Conservation (phyloP, 2,888 invertebrate genomes). For the Agrilus cyanescens region DNA sequence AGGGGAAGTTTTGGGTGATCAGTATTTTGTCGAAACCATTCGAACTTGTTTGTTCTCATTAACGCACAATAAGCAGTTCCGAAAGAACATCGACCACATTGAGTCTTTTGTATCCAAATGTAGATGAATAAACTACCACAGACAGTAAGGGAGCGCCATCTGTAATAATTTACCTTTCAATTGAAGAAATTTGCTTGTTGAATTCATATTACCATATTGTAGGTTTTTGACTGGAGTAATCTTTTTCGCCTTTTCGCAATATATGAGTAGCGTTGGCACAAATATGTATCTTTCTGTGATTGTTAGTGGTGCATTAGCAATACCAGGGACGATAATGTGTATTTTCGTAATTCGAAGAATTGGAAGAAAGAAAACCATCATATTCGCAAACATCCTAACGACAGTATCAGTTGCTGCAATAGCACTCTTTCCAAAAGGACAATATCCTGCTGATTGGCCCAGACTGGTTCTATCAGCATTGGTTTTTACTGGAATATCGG, state of each 20-base stretch:
- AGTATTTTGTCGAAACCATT: too few relatives aligned
- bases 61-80: too few relatives aligned
- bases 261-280: conserved; percentile 41
- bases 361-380: conserved; percentile 42
- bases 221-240: conserved; percentile 47
- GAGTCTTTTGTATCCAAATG: too few relatives aligned
- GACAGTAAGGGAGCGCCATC: too few relatives aligned
- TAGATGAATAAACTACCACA: too few relatives aligned
- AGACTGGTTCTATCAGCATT: conserved; percentile 46
- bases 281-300: conserved; percentile 44
- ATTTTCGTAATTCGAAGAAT: conserved; percentile 37
- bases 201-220: conserved; percentile 11
- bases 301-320: conserved; percentile 41
- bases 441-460: conserved; percentile 40
- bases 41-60: too few relatives aligned
- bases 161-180: too few relatives aligned
- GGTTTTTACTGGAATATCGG: conserved; percentile 54
- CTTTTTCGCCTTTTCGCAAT: conserved; percentile 49
- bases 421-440: conserved; percentile 37
- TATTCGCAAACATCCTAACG: conserved; percentile 38
- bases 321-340: conserved; percentile 43
- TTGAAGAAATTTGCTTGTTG: too few relatives aligned
- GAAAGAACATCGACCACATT: too few relatives aligned
- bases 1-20: too few relatives aligned
- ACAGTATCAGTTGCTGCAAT: conserved; percentile 41